These are phyloP conservation scores for Drosophila miranda DNA, from an alignment of 1,140 invertebrate genomes.

Conservation along the genomic window DNA sequence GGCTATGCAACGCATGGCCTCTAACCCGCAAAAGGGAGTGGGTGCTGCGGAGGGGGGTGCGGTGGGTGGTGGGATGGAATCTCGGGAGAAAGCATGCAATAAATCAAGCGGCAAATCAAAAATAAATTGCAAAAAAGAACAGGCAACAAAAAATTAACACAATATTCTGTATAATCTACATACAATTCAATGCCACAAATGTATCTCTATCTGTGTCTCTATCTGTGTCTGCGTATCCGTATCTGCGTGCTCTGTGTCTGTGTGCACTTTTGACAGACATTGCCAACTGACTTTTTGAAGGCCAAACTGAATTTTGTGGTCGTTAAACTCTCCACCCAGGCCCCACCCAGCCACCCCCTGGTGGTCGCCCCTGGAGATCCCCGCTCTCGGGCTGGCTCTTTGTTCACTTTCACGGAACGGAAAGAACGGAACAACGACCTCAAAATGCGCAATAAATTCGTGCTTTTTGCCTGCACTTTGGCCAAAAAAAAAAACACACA, in stretches of 20 bases:
- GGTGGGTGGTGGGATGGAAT: too few species aligned
- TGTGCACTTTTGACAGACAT: constrained; percentile 31
- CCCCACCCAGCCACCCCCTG: neutral
- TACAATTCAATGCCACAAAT: constrained; percentile 5
- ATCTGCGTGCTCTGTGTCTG: constrained; percentile 17
- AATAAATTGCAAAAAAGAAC: constrained; percentile 19
- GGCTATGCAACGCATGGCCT: constrained; percentile 66
- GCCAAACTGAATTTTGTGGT: constrained; percentile 56
- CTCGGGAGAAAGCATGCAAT: constrained; percentile 21
- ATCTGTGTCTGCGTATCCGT: constrained; percentile 4
- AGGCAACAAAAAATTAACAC: constrained; percentile 59
- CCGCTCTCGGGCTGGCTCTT: constrained; percentile 20
- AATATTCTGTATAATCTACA: constrained; percentile 17
- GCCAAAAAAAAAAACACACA: constrained; percentile 18
- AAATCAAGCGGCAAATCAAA: constrained; percentile 48
- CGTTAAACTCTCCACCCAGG: constrained; percentile 53
- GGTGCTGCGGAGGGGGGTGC: neutral
- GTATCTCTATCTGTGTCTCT: constrained; percentile 18
- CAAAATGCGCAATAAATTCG: constrained; percentile 63
- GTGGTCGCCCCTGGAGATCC: neutral
- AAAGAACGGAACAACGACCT: constrained; percentile 53
- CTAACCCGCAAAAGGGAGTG: constrained; percentile 16
- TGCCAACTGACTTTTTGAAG: constrained; percentile 64
- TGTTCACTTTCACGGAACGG: constrained; percentile 53
- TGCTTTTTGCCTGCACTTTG: constrained; percentile 41